Evolutionary conservation across 2,113 vertebrate species (phyloP).

Genomic region (Brienomyrus brachyistius): DNA sequence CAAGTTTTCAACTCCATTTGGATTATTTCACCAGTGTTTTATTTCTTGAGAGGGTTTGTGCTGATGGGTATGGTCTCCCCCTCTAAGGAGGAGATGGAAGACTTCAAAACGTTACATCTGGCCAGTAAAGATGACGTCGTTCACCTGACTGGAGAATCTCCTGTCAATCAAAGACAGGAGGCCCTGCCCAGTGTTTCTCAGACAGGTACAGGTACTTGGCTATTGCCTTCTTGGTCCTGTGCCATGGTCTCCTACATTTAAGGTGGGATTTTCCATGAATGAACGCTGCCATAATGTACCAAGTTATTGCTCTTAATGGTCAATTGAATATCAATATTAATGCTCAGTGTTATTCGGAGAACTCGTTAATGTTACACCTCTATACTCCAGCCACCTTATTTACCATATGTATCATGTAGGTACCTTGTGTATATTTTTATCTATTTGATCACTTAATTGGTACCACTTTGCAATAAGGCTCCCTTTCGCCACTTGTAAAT

Average conservation of each 20-base stretch:
- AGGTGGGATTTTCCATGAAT: background rate
- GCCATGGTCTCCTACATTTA: background rate
- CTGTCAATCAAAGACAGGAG: conserved; percentile 91
- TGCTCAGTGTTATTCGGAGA: background rate
- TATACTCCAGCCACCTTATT: background rate
- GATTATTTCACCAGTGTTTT: background rate
- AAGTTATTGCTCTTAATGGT: background rate
- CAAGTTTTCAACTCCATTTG: background rate
- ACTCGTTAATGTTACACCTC: background rate
- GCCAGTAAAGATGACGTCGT: conserved; percentile 47
- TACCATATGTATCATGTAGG: no score
- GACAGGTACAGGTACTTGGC: conserved; percentile 61
- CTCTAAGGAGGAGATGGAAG: conserved; percentile 96
- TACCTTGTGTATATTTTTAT: background rate
- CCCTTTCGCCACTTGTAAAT: no score
- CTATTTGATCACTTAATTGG: background rate
- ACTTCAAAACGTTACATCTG: conserved; percentile 49
- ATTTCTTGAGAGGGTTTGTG: background rate
- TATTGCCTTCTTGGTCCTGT: background rate
- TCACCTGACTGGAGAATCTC: conserved; percentile 87
- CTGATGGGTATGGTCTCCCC: conserved; percentile 4
- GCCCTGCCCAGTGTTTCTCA: conserved; percentile 88
- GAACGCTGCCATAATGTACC: background rate
- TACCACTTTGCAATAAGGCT: no score
- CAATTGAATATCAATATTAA: background rate